Evolutionary conservation across 2,113 vertebrate genomes (phyloP).

Genomic region (Albula glossodonta): DNA sequence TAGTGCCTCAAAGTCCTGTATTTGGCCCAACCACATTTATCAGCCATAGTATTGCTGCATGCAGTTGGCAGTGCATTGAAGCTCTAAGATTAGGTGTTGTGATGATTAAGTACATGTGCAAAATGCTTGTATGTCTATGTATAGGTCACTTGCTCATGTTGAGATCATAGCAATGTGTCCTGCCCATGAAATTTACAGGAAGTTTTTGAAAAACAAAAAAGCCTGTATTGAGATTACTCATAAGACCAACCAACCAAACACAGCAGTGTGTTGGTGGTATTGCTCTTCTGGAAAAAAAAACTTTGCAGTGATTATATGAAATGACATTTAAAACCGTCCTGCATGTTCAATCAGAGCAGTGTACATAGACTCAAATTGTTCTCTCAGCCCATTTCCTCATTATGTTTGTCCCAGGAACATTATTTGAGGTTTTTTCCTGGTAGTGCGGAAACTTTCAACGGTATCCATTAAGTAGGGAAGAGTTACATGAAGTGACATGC

Average conservation of each 20-base stretch:
- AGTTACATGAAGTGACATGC: slow-evolving; percentile 54
- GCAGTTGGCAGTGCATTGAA: not conserved
- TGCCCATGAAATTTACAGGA: not conserved
- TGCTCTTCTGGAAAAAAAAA: slow-evolving; percentile 29
- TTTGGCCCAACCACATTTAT: not conserved
- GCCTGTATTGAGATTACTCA: not conserved
- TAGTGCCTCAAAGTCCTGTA: not conserved
- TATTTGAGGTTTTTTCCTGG: slow-evolving; percentile 41
- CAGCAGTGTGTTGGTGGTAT: not conserved
- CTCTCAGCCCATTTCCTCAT: slow-evolving; percentile 27
- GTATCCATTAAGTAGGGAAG: slow-evolving; percentile 38
- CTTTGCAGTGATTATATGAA: slow-evolving; percentile 42
- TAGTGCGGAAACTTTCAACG: slow-evolving; percentile 39
- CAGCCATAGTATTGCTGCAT: not conserved
- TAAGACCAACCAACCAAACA: not conserved
- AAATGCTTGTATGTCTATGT: no score
- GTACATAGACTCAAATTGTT: slow-evolving; percentile 28
- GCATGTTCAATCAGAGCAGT: slow-evolving; percentile 59
- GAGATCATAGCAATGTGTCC: not conserved
- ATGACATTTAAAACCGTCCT: slow-evolving; percentile 39
- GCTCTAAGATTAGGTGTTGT: not conserved
- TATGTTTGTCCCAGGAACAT: slow-evolving; percentile 47
- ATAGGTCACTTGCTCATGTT: no score
- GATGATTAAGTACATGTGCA: not conserved
- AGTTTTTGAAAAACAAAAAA: not conserved